These are phyloP conservation scores for Drosophila elegans DNA, from an alignment of 1,140 invertebrate genomes.

Conservation along the genomic window DNA sequence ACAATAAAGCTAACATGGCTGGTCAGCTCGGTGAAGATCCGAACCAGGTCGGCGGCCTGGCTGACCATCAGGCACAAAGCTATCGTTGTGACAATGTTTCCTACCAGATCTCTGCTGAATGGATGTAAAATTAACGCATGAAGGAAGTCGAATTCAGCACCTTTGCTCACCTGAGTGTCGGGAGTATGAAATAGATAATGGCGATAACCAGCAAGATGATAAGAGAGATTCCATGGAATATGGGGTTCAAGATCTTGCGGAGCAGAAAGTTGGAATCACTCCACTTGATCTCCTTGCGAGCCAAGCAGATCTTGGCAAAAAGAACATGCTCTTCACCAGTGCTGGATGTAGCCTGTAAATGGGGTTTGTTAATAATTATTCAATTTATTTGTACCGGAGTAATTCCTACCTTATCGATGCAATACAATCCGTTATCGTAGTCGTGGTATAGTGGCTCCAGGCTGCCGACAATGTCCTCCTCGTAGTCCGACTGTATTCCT, in stretches of 20 bases:
- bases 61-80: constrained; percentile 90
- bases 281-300: constrained; percentile 89
- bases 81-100: constrained; percentile 93
- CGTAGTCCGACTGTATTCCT: constrained; percentile 77
- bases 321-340: constrained; percentile 82
- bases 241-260: constrained; percentile 90
- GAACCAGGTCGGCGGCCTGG: constrained; percentile 91
- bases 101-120: constrained; percentile 89
- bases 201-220: constrained; percentile 90
- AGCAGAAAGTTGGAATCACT: constrained; percentile 90
- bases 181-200: constrained; percentile 93
- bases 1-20: constrained; percentile 92
- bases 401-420: constrained; percentile 89
- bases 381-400: not conserved
- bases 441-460: constrained; percentile 87
- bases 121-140: constrained; percentile 30
- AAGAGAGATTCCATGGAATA: constrained; percentile 90
- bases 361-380: not conserved
- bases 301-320: constrained; percentile 91
- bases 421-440: constrained; percentile 90
- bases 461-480: constrained; percentile 77
- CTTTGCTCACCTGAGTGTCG: constrained; percentile 87
- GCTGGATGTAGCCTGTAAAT: constrained; percentile 62
- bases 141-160: not conserved
- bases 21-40: constrained; percentile 91